These are phyloP conservation scores for Alauda arvensis DNA, from an alignment of 2,797 vertebrate species.

Conservation along the genomic window DNA sequence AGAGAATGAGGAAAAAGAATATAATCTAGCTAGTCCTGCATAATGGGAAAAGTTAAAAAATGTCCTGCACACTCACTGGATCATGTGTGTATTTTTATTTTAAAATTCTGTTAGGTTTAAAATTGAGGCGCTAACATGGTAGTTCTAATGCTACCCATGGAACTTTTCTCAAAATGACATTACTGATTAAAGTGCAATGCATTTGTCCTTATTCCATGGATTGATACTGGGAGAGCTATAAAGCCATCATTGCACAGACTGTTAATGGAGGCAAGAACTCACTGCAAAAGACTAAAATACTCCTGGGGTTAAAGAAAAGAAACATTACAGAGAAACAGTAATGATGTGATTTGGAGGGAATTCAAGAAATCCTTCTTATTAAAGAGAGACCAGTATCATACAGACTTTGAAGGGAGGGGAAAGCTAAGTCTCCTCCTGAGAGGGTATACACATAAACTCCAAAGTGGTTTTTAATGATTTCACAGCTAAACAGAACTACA, in stretches of 20 bases:
- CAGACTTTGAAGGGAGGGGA: background rate
- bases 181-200: background rate
- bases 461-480: background rate
- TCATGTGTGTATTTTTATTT: background rate
- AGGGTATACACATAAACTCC: background rate
- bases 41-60: background rate
- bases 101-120: background rate
- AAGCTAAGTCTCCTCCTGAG: background rate
- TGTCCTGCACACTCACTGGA: background rate
- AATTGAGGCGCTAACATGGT: background rate
- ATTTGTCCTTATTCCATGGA: background rate
- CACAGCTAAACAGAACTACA: background rate
- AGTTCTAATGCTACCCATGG: background rate
- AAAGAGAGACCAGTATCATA: background rate
- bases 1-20: background rate
- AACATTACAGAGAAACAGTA: background rate
- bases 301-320: background rate
- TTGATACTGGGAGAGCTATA: background rate
- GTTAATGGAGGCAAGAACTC: background rate
- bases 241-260: background rate
- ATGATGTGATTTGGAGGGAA: background rate
- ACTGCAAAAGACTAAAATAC: background rate
- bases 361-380: background rate
- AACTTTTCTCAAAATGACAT: background rate
- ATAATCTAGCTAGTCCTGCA: background rate